Evolutionary conservation across 2,888 invertebrate genomes (phyloP), one percentile per base, ranked within the genome.

Genomic region (Tipula helvola): DNA sequence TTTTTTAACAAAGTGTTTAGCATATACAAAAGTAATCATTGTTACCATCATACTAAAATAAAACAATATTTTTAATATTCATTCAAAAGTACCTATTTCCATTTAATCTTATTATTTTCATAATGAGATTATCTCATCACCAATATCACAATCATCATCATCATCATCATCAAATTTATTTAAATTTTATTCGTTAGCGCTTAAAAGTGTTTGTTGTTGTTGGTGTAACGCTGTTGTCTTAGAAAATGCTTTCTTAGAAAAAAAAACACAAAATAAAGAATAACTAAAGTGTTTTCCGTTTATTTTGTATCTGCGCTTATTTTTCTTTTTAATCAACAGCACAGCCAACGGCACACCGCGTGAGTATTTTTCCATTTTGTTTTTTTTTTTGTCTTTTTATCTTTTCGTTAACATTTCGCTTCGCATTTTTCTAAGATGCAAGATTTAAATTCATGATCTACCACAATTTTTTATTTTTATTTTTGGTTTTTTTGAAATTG

Each of bases 381-480:
- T 28, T 28, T 28, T 71, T 71, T 28, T 28, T 28, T 28, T 28
- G 1, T 28, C 28, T 28, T 28, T 71, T 18, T 71, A 71, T 71
- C n/a, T 71, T 71, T 71, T 71, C 71, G 28, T 71, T 28, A 71
- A 10, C 71, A 71, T 28, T 71, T 71, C 10, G 28, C 71, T 28
- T 28, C 71, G 4, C 28, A 3, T 71, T 71, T 71, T 52, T 16
- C 8, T 52, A 28, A 28, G 71, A 71, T 71, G 71, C 71, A 71
- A 71, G 71, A 71, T 71, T 71, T 71, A 71, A 71, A 71, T 71
- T 71, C 71, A 71, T 71, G 71, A 71, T 71, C 71, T 71, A 71
- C 71, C 71, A 71, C 71, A 71, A 71, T 52, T 52, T 52, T 28
- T 28, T 28, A 2, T 28, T 28, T 28, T 28, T 28, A 2, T 28